These are phyloP conservation scores for Trogon surrucura DNA, from an alignment of 2,113 vertebrate genomes.

Conservation along the genomic window DNA sequence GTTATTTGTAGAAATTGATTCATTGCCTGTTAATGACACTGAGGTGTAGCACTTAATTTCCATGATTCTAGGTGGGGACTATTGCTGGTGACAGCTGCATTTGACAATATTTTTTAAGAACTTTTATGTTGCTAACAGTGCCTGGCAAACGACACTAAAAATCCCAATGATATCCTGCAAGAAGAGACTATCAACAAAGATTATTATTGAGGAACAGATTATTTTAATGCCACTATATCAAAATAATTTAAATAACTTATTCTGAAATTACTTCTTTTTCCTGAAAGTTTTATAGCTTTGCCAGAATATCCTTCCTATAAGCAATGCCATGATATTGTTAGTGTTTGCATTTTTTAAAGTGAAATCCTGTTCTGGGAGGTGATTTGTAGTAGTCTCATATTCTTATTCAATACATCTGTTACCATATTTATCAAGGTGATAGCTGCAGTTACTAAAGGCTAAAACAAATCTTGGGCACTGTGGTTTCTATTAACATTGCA, in stretches of 20 bases:
- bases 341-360: background rate
- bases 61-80: background rate
- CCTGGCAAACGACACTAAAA: background rate
- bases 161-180: rapidly evolving
- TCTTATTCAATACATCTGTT: background rate
- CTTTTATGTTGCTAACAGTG: background rate
- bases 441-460: background rate
- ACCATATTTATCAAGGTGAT: background rate
- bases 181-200: background rate
- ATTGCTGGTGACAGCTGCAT: background rate
- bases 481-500: background rate
- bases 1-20: background rate
- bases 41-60: background rate
- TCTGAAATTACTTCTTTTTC: background rate
- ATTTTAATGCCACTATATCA: background rate
- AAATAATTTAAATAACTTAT: background rate
- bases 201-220: background rate
- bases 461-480: background rate
- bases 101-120: background rate
- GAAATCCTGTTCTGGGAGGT: background rate
- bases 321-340: background rate
- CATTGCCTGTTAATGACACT: background rate
- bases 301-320: background rate
- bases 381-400: background rate
- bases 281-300: background rate